Evolutionary conservation across 2,113 vertebrate species (phyloP), one percentile per base, ranked within the genome.

Genomic region (Opisthocomus hoazin): DNA sequence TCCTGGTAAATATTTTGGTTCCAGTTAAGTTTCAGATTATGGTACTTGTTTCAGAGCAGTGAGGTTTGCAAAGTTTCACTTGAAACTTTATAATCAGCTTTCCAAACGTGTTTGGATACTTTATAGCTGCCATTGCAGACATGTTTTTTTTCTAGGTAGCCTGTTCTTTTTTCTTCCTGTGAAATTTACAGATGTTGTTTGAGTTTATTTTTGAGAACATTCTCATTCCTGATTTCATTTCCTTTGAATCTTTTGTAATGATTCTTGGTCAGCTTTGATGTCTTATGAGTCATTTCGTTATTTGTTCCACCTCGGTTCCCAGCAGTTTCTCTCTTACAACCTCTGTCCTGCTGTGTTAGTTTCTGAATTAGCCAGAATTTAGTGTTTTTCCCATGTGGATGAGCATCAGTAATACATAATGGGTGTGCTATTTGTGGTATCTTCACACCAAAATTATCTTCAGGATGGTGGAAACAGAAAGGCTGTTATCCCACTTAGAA

Each of bases 241-340:
- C 22, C 43, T 87, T 56, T 83, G 48, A 32, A 24, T 46, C 3
- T 61, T 80, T 79, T 56, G 53, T 87, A 57, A 76, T 11, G 13
- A 51, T 61, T 86, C 61, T 45, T 21, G 45, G 36, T 79, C 53
- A 79, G 46, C 29, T 75, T 77, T 61, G 84, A 65, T 30, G 37
- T 37, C 18, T 70, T 73, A 24, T 4, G 36, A 45, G 70, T 84
- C 0, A n/a, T 56, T 84, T n/a, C 19, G 13, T 71, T 51, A 19
- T 41, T 78, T 78, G 51, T n/a, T 75, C 43, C 0, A 0, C 56
- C 69, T 87, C 0, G 0, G 14, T 54, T 77, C 46, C 19, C 57
- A 74, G 53, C 21, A 36, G 27, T 37, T 77, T 65, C 24, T 90
- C 65, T 70, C 63, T 71, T 60, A 10, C 24, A 21, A 4, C 9